These are phyloP conservation scores for Copsychus sechellarum DNA, from an alignment of 2,113 vertebrate species.

Conservation along the genomic window DNA sequence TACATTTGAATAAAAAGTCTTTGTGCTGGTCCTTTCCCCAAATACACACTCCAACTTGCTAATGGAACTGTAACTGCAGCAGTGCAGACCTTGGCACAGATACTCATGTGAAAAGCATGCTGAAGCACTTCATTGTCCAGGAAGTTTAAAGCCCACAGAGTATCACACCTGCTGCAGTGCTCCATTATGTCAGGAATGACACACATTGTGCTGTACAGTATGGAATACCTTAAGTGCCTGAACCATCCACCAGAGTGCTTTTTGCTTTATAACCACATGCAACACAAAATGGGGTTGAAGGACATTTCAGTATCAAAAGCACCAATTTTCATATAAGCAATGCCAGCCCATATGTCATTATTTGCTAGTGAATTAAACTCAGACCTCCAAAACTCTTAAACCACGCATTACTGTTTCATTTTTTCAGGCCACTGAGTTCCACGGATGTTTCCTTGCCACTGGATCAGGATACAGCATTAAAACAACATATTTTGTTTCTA, in stretches of 20 bases:
- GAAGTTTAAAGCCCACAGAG: not conserved
- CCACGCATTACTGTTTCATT: not conserved
- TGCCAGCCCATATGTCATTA: not conserved
- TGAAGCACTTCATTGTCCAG: not conserved
- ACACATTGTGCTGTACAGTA: too few species aligned
- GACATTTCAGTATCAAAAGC: not conserved
- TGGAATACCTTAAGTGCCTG: not conserved
- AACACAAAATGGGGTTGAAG: not conserved
- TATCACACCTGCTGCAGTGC: not conserved
- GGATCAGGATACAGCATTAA: not conserved
- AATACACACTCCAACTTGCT: not conserved
- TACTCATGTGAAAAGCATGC: not conserved
- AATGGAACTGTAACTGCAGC: accelerated
- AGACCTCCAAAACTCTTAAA: not conserved
- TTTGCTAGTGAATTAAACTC: not conserved
- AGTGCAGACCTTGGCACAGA: not conserved
- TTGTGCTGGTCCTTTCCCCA: not conserved
- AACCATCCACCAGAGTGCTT: not conserved
- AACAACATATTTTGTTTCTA: not conserved
- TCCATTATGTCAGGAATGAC: not conserved
- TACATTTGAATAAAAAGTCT: not conserved
- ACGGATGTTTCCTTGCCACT: not conserved
- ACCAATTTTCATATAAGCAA: not conserved
- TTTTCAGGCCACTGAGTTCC: not conserved
- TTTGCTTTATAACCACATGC: not conserved